Evolutionary conservation across 2,888 invertebrate genomes (phyloP).

Genomic region (Heliconius cydno): DNA sequence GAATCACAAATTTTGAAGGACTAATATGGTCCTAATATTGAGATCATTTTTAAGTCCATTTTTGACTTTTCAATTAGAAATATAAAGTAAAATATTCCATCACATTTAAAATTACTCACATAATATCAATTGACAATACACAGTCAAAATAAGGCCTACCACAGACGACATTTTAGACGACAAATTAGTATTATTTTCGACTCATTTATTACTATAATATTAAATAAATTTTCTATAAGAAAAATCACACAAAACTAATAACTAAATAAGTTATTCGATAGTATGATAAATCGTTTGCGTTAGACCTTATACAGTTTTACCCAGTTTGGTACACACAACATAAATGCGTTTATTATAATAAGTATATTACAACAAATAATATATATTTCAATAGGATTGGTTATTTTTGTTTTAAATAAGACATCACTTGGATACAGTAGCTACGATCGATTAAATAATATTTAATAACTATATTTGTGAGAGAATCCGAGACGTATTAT

Average conservation of each 20-base stretch:
- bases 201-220: too few relatives aligned
- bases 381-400: constrained; percentile 7
- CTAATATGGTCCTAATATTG: constrained; percentile 12
- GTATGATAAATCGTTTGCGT: constrained; percentile 7
- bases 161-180: not conserved
- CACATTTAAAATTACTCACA: not conserved
- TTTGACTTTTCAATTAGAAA: not conserved
- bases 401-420: constrained; percentile 11
- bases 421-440: constrained; percentile 5
- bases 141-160: constrained; percentile 22
- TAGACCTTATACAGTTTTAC: not conserved
- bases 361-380: constrained; percentile 15
- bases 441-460: constrained; percentile 14
- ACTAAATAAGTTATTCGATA: not conserved
- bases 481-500: constrained; percentile 53
- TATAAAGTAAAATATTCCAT: not conserved
- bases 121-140: constrained; percentile 20
- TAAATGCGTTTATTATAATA: constrained; percentile 20
- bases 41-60: constrained; percentile 8
- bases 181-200: not conserved
- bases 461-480: constrained; percentile 38
- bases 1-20: constrained; percentile 10
- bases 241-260: constrained; percentile 6
- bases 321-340: not conserved
- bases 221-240: not conserved